Conservation (phyloP, 2,888 invertebrate species). For the Acleris holmiana region DNA sequence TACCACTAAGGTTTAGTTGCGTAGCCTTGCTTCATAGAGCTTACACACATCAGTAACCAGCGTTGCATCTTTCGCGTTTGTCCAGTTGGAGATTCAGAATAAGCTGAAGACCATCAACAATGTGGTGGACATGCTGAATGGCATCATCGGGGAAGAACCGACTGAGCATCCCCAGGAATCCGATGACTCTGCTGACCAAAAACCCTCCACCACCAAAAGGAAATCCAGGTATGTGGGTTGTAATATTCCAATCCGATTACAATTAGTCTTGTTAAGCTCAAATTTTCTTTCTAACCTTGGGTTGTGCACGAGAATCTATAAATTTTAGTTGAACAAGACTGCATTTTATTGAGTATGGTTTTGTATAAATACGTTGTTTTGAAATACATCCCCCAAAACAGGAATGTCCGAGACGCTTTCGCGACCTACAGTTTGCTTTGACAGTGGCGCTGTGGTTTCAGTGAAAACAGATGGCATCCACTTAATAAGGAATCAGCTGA, state of each 20-base stretch:
- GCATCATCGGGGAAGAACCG: slow-evolving; percentile 91
- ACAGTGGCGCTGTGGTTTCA: slow-evolving; percentile 4
- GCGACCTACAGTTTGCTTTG: slow-evolving; percentile 29
- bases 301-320: slow-evolving; percentile 21
- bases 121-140: slow-evolving; percentile 94
- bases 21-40: slow-evolving; percentile 39
- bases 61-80: slow-evolving; percentile 46
- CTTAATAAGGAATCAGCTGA: background rate
- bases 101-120: slow-evolving; percentile 93
- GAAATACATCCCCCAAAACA: slow-evolving; percentile 51
- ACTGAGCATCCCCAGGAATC: slow-evolving; percentile 51
- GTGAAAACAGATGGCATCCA: background rate
- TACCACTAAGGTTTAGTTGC: slow-evolving; percentile 42
- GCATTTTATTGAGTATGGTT: slow-evolving; percentile 37
- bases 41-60: slow-evolving; percentile 30
- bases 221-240: slow-evolving; percentile 69
- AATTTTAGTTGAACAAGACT: slow-evolving; percentile 38
- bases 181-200: slow-evolving; percentile 59
- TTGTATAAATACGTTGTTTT: slow-evolving; percentile 42
- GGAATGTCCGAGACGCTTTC: slow-evolving; percentile 52
- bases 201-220: slow-evolving; percentile 52
- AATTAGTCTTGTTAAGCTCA: slow-evolving; percentile 25
- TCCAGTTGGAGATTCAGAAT: slow-evolving; percentile 90
- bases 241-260: no score
- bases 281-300: slow-evolving; percentile 8